Percentiles rank a stretch among this genome's conserved stretches.
Evolutionary conservation across 2,797 vertebrate genomes (phyloP).

Genomic region (Chelon labrosus): DNA sequence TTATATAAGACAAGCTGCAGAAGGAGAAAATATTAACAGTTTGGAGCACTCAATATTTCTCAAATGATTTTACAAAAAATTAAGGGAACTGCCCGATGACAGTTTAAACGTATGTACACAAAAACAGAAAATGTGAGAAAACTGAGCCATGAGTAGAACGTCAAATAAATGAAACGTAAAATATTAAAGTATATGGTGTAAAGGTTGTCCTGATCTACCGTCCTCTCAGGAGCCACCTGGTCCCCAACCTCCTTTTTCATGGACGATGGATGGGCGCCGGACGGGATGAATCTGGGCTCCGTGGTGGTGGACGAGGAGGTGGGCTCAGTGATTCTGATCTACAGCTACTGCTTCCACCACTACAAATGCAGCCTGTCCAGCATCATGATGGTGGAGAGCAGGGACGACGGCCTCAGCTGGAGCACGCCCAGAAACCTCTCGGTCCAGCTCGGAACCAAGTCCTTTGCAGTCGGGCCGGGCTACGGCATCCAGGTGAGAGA

Average conservation of each 20-base stretch:
- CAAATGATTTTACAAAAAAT: no score
- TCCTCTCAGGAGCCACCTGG: conserved; percentile 87
- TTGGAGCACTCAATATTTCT: no score
- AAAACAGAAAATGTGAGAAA: no score
- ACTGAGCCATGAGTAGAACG: no score
- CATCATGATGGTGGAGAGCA: conserved; percentile 89
- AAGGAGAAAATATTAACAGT: no score
- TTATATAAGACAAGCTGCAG: no score
- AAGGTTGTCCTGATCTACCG: neutral
- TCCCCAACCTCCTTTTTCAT: conserved; percentile 88
- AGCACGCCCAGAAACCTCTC: conserved; percentile 88
- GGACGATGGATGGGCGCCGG: conserved; percentile 80
- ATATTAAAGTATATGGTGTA: neutral
- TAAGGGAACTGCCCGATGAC: no score
- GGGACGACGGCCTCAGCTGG: conserved; percentile 91
- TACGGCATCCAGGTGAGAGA: conserved; percentile 90
- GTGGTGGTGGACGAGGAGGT: conserved; percentile 86
- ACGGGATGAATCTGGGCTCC: conserved; percentile 90
- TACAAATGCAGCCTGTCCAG: conserved; percentile 83
- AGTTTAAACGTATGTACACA: no score
- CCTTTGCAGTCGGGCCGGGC: conserved; percentile 90
- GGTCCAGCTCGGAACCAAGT: conserved; percentile 82
- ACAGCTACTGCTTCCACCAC: conserved; percentile 87
- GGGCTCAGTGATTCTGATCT: conserved; percentile 86
- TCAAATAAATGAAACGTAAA: neutral